Evolutionary conservation across 2,888 invertebrate species (phyloP).

Genomic region (Acanthococcus lagerstroemiae): DNA sequence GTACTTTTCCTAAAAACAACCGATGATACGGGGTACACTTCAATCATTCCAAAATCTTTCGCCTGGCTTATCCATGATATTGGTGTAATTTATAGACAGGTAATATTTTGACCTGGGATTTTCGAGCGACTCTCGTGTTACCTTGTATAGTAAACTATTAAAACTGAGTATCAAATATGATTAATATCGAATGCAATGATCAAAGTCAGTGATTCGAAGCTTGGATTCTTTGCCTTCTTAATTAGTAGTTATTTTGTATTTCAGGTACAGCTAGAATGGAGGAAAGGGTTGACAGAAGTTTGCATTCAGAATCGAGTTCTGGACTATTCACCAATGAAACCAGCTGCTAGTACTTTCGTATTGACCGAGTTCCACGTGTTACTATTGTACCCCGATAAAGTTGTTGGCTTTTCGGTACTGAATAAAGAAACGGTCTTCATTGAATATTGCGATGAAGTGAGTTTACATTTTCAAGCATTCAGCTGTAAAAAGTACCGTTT

Average conservation of each 20-base stretch:
- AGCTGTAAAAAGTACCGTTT: conserved; percentile 11
- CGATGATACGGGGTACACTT: conserved; percentile 47
- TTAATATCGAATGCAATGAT: too few relatives aligned
- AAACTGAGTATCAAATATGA: too few relatives aligned
- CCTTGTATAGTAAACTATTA: too few relatives aligned
- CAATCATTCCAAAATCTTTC: conserved; percentile 62
- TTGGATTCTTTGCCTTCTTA: too few relatives aligned
- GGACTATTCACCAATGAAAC: conserved; percentile 39
- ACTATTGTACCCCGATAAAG: conserved; percentile 68
- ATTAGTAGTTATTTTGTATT: background rate
- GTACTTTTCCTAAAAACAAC: conserved; percentile 48
- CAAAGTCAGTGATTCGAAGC: too few relatives aligned
- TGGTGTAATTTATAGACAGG: conserved; percentile 70
- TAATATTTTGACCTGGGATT: too few relatives aligned
- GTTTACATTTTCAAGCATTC: conserved; percentile 25
- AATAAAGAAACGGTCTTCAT: conserved; percentile 79
- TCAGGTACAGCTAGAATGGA: conserved; percentile 39
- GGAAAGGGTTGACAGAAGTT: conserved; percentile 43
- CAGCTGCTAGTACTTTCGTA: conserved; percentile 59
- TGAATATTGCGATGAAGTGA: conserved; percentile 62
- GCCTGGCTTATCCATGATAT: conserved; percentile 74
- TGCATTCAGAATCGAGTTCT: conserved; percentile 41
- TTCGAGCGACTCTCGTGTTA: too few relatives aligned
- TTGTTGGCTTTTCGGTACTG: conserved; percentile 73
- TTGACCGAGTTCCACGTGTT: conserved; percentile 85